Evolutionary conservation across 2,113 vertebrate species (phyloP), one percentile per base, ranked within the genome.

Genomic region (Tetrao urogallus): DNA sequence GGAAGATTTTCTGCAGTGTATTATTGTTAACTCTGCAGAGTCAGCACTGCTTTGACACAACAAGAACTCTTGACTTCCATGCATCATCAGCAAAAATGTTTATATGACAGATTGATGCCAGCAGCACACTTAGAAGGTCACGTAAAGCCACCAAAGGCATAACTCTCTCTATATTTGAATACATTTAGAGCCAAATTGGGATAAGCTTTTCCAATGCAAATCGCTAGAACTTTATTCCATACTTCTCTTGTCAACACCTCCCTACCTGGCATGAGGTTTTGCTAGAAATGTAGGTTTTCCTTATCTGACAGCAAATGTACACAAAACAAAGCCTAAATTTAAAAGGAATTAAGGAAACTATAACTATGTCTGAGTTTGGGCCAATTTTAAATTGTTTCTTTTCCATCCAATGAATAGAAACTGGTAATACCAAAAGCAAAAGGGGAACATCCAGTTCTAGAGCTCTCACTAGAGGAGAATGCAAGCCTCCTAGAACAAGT

Each of bases 131-230:
- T 50, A 32, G 65, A 60, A 65, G 83, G 78, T 86, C 86, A 82
- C 47, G n/a, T 4, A 86, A 85, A 78, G 43, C 24, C 50, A 85
- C 13, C 8, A 30, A 81, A 38, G 20, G 40, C 57, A 24, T 20
- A n/a, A 69, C 30, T 34, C 45, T 38, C 27, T 27, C 2, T 47
- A 22, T 7, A 57, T 42, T 10, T 65, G 18, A 91, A 8, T 21
- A 20, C 3, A 24, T 6, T 40, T 27, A 69, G 43, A 87, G 82
- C 58, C 54, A 88, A 28, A 79, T 28, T 1, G 1, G 58, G 67
- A 47, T 73, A 42, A 82, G 69, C n/a, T 91, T 83, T 94, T 89
- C 84, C 77, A 84, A 30, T 15, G 64, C 74, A 76, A 88, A 83
- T 6, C 8, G 65, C 30, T 54, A 34, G 57, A 80, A 81, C 70